Evolutionary conservation across 2,888 invertebrate species (phyloP).

Genomic region (Lasioglossum morio): DNA sequence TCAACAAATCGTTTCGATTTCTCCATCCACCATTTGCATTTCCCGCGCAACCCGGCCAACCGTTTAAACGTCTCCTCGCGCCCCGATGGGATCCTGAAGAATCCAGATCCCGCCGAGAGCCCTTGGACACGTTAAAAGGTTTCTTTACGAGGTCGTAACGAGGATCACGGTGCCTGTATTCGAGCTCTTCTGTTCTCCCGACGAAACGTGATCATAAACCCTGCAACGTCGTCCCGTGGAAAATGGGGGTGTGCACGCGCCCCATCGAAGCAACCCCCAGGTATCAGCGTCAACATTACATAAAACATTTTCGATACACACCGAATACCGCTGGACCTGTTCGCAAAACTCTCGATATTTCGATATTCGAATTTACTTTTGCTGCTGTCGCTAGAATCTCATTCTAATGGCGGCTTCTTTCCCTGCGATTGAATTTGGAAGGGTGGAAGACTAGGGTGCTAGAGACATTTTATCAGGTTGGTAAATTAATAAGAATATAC

Average conservation of each 20-base stretch:
- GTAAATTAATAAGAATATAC: no score
- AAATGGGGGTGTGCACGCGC: not conserved
- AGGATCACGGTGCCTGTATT: constrained; percentile 66
- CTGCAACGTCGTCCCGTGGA: not conserved
- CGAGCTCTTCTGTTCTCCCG: not conserved
- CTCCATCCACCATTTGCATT: not conserved
- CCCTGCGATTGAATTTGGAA: not conserved
- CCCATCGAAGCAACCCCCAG: not conserved
- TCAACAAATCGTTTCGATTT: not conserved
- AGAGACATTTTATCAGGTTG: no score
- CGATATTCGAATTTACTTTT: not conserved
- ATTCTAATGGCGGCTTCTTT: not conserved
- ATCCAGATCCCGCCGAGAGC: constrained; percentile 40
- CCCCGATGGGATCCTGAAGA: not conserved
- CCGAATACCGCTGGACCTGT: not conserved
- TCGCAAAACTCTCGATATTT: not conserved
- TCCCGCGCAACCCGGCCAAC: not conserved
- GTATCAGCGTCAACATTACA: not conserved
- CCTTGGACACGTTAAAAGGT: constrained; percentile 78
- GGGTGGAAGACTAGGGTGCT: not conserved
- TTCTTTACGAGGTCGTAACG: constrained; percentile 81
- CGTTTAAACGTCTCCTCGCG: constrained; percentile 15
- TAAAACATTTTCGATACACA: not conserved
- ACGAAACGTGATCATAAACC: not conserved
- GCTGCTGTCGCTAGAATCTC: not conserved